Evolutionary conservation across 2,888 invertebrate species (phyloP), one percentile per base, ranked within the genome.

Genomic region (Amorpha juglandis): DNA sequence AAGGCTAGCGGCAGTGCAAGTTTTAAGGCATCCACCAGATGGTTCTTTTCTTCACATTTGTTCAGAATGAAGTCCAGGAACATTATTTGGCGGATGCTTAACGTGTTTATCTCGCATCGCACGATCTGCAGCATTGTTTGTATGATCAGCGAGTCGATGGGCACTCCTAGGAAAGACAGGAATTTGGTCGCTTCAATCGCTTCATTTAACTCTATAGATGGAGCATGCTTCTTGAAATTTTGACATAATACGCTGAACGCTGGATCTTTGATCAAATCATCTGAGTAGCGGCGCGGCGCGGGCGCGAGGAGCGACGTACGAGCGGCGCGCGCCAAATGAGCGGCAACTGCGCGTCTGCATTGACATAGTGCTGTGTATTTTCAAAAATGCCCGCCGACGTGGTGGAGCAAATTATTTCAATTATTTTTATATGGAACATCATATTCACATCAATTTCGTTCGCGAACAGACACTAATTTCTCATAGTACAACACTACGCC

Each of bases 1-100:
- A 96, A 96, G 0, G 95, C 95, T 38, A 96, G 81, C 0, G 96
- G 96, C 11, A 96, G 75, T 0, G 96, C 96, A 0, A 95, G 87
- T 74, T 91, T 91, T 6, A 97, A 77, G 0, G 96, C 96, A 47
- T 95, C 95, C 0, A 95, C 92, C 33, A 96, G 83, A 66, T 96
- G 95, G 67, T 89, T 89, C 14, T 91, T 93, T 1, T 73, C 74
- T 51, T 94, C 86, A 63, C 94, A 93, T 68, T 92, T 90, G 1
- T 82, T 78, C 0, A 97, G 78, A 8, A 96, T 74, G 77, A 94
- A 95, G 78, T 95, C 93, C 16, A 96, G 65, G 78, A 95, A 95
- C 74, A 95, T 94, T 42, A 96, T 94, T 74, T 96, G 95, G 3
- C 94, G 84, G 27, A 96, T 80, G 68, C 89, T 93, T 12, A 97